phyloP scores from a whole-genome alignment of 2,888 invertebrate genomes.

The Tipula helvola region DNA sequence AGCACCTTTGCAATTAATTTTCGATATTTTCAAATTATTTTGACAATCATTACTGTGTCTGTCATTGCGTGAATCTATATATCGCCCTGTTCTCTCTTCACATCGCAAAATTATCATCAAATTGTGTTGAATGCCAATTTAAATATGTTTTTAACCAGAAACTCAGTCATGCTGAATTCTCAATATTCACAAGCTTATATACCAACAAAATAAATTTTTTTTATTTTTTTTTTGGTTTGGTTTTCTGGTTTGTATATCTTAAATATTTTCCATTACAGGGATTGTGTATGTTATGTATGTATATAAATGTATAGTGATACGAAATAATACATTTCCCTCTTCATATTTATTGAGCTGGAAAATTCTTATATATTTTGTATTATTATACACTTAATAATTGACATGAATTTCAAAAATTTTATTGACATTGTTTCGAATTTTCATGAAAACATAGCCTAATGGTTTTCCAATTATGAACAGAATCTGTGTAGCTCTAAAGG shows the following conservation, averaged over 20 bases:
- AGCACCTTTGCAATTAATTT: not conserved
- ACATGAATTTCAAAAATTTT: not conserved
- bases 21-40: not conserved
- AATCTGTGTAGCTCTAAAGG: not conserved
- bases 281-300: not conserved
- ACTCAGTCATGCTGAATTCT: not conserved
- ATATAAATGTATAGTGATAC: not conserved
- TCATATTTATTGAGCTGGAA: not conserved
- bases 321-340: not conserved
- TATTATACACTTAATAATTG: not conserved
- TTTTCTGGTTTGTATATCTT: too few species aligned
- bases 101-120: not conserved
- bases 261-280: not conserved
- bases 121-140: not conserved
- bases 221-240: not conserved
- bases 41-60: not conserved
- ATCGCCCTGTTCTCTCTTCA: not conserved
- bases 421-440: not conserved
- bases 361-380: not conserved
- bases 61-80: not conserved
- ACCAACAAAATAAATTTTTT: not conserved
- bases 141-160: not conserved
- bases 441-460: not conserved
- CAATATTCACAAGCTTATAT: not conserved
- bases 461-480: not conserved